Evolutionary conservation across 1,140 invertebrate species (phyloP).

Genomic region (Mylabris phalerata): DNA sequence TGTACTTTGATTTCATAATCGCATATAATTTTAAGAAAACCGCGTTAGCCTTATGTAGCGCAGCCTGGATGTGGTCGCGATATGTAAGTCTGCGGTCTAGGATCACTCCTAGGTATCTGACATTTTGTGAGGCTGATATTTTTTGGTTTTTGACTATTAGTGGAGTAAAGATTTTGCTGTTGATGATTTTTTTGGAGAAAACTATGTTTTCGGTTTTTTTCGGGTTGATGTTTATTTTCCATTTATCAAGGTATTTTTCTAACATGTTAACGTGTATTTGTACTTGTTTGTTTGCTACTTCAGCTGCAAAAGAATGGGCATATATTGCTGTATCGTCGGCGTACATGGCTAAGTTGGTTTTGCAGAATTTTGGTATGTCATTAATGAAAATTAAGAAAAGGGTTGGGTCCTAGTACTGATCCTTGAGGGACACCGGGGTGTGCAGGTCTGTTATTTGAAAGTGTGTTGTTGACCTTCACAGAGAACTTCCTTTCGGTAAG

Average conservation of each 20-base stretch:
- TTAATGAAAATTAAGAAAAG: too few species aligned
- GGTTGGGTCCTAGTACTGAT: too few species aligned
- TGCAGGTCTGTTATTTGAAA: too few species aligned
- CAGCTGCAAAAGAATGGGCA: neutral
- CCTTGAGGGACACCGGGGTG: too few species aligned
- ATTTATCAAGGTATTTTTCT: too few species aligned
- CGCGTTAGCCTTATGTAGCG: constrained; percentile 16
- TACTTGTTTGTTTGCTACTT: constrained; percentile 8
- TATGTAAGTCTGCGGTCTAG: constrained; percentile 24
- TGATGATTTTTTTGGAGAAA: constrained; percentile 7
- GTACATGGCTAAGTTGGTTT: too few species aligned
- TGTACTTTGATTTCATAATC: neutral
- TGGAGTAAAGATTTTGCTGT: constrained; percentile 14
- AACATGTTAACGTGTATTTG: neutral
- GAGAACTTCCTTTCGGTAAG: constrained; percentile 20
- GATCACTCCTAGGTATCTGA: constrained; percentile 29
- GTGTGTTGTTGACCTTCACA: too few species aligned
- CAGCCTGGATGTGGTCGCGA: constrained; percentile 14
- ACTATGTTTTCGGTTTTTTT: constrained; percentile 11
- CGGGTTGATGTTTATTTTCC: constrained; percentile 2
- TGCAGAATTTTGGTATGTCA: too few species aligned
- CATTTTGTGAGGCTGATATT: neutral
- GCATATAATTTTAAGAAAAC: constrained; percentile 11
- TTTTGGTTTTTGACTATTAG: constrained; percentile 18
- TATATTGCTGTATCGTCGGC: too few species aligned